phyloP scores from a whole-genome alignment of 1,140 invertebrate genomes.

The Meteorus sp. region DNA sequence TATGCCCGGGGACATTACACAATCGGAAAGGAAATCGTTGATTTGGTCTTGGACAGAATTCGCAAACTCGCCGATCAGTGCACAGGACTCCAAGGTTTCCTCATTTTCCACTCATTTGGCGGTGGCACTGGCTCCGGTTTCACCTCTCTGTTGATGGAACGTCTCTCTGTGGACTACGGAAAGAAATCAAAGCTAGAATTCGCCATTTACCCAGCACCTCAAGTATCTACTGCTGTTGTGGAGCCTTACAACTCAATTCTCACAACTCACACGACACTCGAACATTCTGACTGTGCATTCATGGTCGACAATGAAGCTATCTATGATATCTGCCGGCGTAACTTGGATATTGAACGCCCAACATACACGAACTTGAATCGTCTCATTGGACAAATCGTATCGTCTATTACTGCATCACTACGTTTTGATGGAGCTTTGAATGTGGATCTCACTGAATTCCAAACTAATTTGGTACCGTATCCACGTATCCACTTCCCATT shows the following conservation, averaged over 20 bases:
- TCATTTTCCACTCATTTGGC: too few relatives aligned
- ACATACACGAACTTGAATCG: slow-evolving; percentile 82
- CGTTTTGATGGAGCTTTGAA: slow-evolving; percentile 88
- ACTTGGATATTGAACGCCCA: slow-evolving; percentile 83
- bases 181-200: too few relatives aligned
- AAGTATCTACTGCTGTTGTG: slow-evolving; percentile 87
- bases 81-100: slow-evolving; percentile 82
- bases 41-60: slow-evolving; percentile 76
- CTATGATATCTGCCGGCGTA: slow-evolving; percentile 87
- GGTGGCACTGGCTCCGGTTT: slow-evolving; percentile 90
- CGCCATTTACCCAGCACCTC: slow-evolving; percentile 86
- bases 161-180: slow-evolving; percentile 82
- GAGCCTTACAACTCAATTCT: slow-evolving; percentile 89
- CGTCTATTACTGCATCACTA: slow-evolving; percentile 85
- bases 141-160: slow-evolving; percentile 84
- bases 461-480: slow-evolving; percentile 85
- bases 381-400: slow-evolving; percentile 83
- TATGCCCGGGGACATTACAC: slow-evolving; percentile 90
- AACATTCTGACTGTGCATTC: slow-evolving; percentile 84
- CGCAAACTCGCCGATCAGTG: slow-evolving; percentile 85
- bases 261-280: slow-evolving; percentile 77
- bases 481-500: slow-evolving; percentile 82
- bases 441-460: slow-evolving; percentile 89
- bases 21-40: slow-evolving; percentile 86
- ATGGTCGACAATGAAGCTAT: slow-evolving; percentile 88